Evolutionary conservation across 2,888 invertebrate species (phyloP), one percentile per base, ranked within the genome.

Genomic region (Nesidiocoris tenuis): DNA sequence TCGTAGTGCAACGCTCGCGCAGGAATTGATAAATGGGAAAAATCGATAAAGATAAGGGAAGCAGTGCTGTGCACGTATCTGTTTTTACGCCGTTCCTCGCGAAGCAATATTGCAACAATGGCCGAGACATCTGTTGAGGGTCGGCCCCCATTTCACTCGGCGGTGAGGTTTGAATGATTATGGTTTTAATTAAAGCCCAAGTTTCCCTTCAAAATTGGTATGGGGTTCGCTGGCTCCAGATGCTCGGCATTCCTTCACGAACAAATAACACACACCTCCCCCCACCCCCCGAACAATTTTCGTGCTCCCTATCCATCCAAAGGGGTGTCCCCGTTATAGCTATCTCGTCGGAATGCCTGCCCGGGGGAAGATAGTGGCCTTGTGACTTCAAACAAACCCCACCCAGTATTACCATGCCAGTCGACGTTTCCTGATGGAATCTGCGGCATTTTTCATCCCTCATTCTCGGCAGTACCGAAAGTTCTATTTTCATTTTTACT

Each of bases 121-220:
- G 19, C 5, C 59, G 59, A 16, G 67, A 67, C 56, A 56, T 65
- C 39, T 65, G 65, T 39, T 7, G 5, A 39, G 59, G n/a, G 19
- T 59, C n/a, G n/a, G 19, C 59, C n/a, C 3, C 59, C 3, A 59
- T n/a, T 3, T 17, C n/a, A 5, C n/a, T 1, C 19, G 67, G 55
- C 57, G 59, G n/a, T n/a, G n/a, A n/a, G 22, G 57, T 23, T 57
- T 70, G 70, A 70, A 70, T 70, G 70, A 70, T 70, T 70, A 70
- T 70, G 70, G 59, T 61, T 70, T 70, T 70, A 70, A 70, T 70
- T 70, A 70, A 70, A 70, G n/a, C 61, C 70, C 57, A 9, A 67
- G 67, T 70, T 61, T 23, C 70, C 70, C 70, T 67, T 17, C 19
- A 18, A 19, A 61, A 70, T 39, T 39, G 39, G 39, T 39, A 39